A percentile compares a stretch with the other conserved stretches of the same genome.
Conservation (phyloP, 2,113 vertebrate genomes). For the Myrmecobius fasciatus region DNA sequence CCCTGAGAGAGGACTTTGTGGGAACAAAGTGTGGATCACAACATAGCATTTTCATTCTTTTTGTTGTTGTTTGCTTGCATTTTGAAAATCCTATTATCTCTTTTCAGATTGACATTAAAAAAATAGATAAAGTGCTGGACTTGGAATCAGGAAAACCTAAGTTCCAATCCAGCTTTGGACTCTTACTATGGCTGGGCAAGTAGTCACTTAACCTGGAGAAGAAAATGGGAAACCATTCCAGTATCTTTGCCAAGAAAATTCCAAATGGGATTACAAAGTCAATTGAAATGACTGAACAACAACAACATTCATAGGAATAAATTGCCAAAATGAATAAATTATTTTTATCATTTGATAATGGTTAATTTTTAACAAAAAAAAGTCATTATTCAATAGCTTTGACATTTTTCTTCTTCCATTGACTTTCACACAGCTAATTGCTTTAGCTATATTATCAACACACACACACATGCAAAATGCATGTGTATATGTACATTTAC, state of each 20-base stretch:
- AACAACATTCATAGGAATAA: slow-evolving; percentile 22
- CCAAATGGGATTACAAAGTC: neutral
- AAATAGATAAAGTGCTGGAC: neutral
- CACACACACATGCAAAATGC: too few relatives aligned
- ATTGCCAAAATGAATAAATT: neutral
- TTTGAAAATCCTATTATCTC: too few relatives aligned
- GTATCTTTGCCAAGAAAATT: neutral
- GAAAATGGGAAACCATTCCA: neutral
- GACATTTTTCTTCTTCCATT: neutral
- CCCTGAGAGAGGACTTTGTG: too few relatives aligned
- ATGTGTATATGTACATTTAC: neutral
- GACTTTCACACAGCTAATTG: neutral
- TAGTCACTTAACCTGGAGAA: neutral
- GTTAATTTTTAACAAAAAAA: slow-evolving; percentile 9
- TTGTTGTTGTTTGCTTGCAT: too few relatives aligned
- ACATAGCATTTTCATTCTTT: too few relatives aligned
- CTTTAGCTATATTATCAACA: neutral
- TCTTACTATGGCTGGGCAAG: neutral
- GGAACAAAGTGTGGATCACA: too few relatives aligned
- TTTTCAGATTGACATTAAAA: neutral
- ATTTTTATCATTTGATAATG: neutral
- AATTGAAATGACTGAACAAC: neutral
- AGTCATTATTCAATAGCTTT: neutral
- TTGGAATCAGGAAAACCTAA: neutral
- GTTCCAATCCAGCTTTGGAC: neutral